Conservation (phyloP, 2,113 vertebrate species). For the Carettochelys insculpta region DNA sequence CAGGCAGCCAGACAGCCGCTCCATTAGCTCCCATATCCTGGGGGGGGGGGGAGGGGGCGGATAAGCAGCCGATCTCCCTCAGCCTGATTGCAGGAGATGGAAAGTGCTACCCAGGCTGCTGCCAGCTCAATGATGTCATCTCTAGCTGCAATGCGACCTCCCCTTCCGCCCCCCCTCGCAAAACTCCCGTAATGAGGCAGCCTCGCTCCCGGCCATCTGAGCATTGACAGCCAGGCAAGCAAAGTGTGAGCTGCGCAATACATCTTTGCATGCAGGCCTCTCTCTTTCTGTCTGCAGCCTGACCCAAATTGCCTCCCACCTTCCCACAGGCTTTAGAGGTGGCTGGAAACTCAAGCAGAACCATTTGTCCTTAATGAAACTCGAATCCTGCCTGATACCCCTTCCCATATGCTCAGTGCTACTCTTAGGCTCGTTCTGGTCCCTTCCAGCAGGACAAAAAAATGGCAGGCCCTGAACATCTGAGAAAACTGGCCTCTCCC, state of each 20-base stretch:
- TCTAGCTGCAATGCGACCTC: background rate
- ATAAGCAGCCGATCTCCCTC: constrained; percentile 41
- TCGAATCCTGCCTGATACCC: no score
- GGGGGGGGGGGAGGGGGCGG: background rate
- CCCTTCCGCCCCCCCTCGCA: background rate
- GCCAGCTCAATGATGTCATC: constrained; percentile 35
- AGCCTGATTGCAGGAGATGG: background rate
- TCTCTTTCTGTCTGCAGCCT: constrained; percentile 11
- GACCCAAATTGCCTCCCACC: background rate
- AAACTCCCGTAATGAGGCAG: background rate
- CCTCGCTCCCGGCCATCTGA: fast-evolving
- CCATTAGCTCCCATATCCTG: constrained; percentile 25
- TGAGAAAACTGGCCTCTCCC: background rate
- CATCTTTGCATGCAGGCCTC: background rate
- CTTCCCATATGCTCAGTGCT: background rate
- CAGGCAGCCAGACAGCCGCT: background rate
- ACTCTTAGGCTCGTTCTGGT: background rate
- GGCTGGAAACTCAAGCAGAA: fast-evolving
- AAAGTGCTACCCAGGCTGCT: background rate
- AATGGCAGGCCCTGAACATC: background rate
- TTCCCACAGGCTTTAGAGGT: background rate
- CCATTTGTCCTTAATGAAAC: background rate
- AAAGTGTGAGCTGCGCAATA: background rate
- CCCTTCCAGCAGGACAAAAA: background rate
- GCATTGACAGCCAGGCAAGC: background rate